Base-by-base conservation (phyloP, 2,797 vertebrate genomes). In the Scarus forsteni region DNA sequence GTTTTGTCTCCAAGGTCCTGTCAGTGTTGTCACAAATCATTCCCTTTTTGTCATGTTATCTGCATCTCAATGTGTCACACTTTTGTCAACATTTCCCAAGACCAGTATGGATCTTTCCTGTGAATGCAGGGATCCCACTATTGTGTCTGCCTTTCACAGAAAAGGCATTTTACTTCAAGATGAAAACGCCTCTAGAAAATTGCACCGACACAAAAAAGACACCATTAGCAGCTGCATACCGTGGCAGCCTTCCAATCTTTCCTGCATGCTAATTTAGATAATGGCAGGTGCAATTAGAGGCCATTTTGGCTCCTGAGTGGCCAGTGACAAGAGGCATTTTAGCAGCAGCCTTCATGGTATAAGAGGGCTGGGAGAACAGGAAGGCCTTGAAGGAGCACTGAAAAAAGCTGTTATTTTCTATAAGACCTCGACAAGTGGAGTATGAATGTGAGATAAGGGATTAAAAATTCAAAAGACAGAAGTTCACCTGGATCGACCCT, bases 211-310 rank as follows among this genome's bases (percentile, higher is more conserved):
- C 15, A 43, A 45, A 71, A 54, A 53, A 58, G 34, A 36, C 45
- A 1, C 43, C 64, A 75, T 75, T 64, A 71, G 63, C 48, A 61
- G 65, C 63, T 55, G n/a, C 11, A 48, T 42, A 50, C 34, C 13
- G 54, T 14, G 0, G 49, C 59, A 61, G 19, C 40, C 3, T 1
- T 71, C 38, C 46, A 10, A 46, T 73, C 56, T 36, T 38, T 74
- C 18, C 60, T 70, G 53, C 38, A 60, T 45, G 19, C 40, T 78
- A 80, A 88, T 53, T 73, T 73, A 35, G 51, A 49, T 35, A 48
- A 75, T 57, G 58, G 62, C 57, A 60, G 73, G 52, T 7, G 18
- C 70, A 72, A 70, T 66, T 79, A 81, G 39, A 66, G 18, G 34
- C 60, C 36, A 56, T 66, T 66, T 82, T 62, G 49, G 38, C 59